Base-by-base conservation (phyloP, 2,888 invertebrate genomes). In the Dasypogon diadema region DNA sequence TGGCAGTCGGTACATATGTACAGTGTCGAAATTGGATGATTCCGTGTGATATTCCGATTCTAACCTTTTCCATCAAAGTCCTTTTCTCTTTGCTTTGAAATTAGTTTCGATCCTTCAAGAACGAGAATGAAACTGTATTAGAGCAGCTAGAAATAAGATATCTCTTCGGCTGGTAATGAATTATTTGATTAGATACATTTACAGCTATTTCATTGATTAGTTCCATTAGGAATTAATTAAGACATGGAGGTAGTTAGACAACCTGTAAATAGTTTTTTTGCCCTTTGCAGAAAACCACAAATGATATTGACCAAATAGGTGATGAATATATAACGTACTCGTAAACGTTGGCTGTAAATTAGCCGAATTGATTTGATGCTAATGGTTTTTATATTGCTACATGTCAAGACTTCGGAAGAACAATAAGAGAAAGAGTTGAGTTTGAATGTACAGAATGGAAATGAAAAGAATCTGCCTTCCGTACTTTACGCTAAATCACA, bases 121-220 rank as follows among this genome's bases (percentile, higher is more conserved):
- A 18, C 21, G 18, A 21, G 37, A 22, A 60, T 60, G 4, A 37
- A 6, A 60, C 18, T n/a, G 21, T 60, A 21, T 37, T 37, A 34
- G 21, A 6, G 16, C 10, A 3, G 3, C 4, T 3, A 2, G 12
- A 18, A 2, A 37, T 8, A 42, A 16, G 6, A 8, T 58, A 6
- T 2, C n/a, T n/a, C n/a, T n/a, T 22, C 54, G 70, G 54, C 60
- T 65, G 55, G 46, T 75, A 75, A 77, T 75, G 73, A 75, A 77
- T 55, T 75, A 75, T 72, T 72, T 74, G 54, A 75, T 72, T 55
- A 74, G 75, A 60, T 77, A 77, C 65, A 58, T 77, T 72, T 75
- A 55, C 54, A 75, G 72, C 42, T 54, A 72, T 30, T 37, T 77
- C 56, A 72, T 75, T 77, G 75, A 60, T 70, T 75, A 68, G 77